phyloP scores from a whole-genome alignment of 2,113 vertebrate genomes.

The Pogona vitticeps region DNA sequence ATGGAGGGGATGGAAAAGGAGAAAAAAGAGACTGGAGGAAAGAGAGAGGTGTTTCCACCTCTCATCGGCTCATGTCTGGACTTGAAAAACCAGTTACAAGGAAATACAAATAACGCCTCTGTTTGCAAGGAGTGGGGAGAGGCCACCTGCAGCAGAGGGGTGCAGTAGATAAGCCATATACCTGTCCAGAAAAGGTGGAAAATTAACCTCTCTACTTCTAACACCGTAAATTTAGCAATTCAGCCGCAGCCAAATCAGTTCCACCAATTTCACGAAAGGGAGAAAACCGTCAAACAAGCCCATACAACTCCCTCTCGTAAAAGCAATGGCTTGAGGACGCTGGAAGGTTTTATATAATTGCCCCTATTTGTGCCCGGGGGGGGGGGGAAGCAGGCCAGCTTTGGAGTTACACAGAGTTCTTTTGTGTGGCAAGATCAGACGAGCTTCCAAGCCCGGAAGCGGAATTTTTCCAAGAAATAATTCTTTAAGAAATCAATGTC shows the following conservation, averaged over 20 bases:
- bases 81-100: no score
- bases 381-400: background rate
- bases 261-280: no score
- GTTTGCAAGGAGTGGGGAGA: background rate
- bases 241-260: accelerated
- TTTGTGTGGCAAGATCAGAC: no score
- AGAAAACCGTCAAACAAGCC: background rate
- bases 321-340: background rate
- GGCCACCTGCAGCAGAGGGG: background rate
- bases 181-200: constrained; percentile 32
- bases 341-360: background rate
- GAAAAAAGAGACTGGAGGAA: no score
- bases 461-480: no score
- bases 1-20: no score
- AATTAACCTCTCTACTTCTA: constrained; percentile 15
- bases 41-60: no score
- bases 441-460: no score
- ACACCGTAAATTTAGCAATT: background rate
- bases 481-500: no score
- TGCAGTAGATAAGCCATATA: background rate
- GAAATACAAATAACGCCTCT: background rate
- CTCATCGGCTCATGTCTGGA: no score
- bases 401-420: no score
- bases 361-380: background rate
- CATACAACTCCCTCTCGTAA: background rate